These are phyloP conservation scores for Chelonus insularis DNA, from an alignment of 1,140 invertebrate species.

Conservation along the genomic window DNA sequence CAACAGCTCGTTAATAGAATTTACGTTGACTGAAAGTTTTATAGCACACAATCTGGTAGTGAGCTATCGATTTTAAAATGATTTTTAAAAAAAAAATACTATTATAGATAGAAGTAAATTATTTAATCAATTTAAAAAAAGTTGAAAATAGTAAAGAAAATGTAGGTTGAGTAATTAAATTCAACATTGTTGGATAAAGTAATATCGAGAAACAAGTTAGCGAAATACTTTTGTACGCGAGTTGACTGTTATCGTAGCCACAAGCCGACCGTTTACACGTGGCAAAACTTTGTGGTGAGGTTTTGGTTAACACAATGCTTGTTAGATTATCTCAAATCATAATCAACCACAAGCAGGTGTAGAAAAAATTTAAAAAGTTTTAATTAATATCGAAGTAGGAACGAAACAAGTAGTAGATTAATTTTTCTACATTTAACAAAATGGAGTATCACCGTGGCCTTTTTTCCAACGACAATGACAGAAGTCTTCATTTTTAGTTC, in stretches of 20 bases:
- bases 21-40: constrained; percentile 17
- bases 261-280: not conserved
- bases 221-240: no score
- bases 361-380: constrained; percentile 37
- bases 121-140: no score
- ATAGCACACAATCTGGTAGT: constrained; percentile 3
- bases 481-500: constrained; percentile 18
- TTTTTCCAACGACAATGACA: constrained; percentile 18
- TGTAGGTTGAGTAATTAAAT: no score
- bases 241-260: no score
- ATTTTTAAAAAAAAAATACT: no score
- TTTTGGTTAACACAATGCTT: constrained; percentile 16
- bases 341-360: constrained; percentile 29
- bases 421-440: no score
- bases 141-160: no score
- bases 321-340: constrained; percentile 34
- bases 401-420: not conserved
- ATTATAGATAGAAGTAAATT: no score
- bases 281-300: constrained; percentile 12
- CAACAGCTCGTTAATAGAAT: constrained; percentile 40
- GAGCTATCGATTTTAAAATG: no score
- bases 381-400: constrained; percentile 42
- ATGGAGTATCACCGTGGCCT: no score
- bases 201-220: no score
- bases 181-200: no score